These are phyloP conservation scores for Tamias sibiricus DNA, from an alignment of 2,113 vertebrate species.

Conservation along the genomic window DNA sequence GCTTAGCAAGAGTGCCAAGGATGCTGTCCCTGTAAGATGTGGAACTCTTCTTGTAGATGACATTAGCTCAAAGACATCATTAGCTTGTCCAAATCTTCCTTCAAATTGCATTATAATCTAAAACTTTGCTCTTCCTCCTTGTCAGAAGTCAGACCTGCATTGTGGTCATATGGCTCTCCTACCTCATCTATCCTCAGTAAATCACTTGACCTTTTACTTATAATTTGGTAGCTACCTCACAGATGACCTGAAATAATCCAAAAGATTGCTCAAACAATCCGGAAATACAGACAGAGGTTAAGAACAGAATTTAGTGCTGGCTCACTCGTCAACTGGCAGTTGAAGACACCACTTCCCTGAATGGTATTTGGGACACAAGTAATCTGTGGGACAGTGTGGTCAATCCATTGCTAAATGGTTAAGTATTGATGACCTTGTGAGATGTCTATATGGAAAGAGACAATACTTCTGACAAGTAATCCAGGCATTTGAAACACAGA, in stretches of 20 bases:
- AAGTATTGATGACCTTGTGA: background rate
- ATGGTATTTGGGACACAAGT: background rate
- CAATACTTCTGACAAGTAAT: background rate
- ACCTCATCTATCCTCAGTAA: background rate
- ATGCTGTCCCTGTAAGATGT: background rate
- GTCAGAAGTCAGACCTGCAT: background rate
- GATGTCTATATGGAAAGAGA: background rate
- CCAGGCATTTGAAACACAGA: background rate
- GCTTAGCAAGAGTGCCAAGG: background rate
- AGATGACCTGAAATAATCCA: background rate
- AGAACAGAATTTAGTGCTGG: background rate
- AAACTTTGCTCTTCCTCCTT: background rate
- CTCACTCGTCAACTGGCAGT: background rate
- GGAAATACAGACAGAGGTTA: background rate
- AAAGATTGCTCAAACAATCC: background rate
- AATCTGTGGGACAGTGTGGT: background rate
- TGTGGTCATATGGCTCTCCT: fast-evolving
- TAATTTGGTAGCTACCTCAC: background rate
- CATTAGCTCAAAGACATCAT: background rate
- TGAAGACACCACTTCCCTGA: background rate
- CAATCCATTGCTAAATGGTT: background rate
- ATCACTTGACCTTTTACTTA: background rate
- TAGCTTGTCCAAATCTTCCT: background rate
- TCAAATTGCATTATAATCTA: background rate
- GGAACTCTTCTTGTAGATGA: background rate